Percentiles rank a stretch among this genome's conserved stretches.
Conservation (phyloP, 2,113 vertebrate species). For the Mionectes macconnelli region DNA sequence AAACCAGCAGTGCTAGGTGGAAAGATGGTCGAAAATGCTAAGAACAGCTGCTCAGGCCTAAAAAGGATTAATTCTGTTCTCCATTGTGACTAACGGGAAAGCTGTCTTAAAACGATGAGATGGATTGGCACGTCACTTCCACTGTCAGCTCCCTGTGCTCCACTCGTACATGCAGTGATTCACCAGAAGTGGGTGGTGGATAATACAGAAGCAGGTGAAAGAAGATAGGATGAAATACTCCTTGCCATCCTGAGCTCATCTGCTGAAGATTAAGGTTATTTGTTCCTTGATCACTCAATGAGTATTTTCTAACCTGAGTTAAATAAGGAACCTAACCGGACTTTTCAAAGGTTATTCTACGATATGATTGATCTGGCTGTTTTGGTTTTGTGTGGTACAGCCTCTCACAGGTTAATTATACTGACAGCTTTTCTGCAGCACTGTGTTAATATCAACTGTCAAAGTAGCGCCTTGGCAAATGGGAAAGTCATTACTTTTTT, state of each 20-base stretch:
- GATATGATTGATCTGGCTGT: background rate
- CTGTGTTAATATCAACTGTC: background rate
- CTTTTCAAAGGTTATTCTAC: background rate
- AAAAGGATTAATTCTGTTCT: slow-evolving; percentile 7
- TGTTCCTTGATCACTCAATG: background rate
- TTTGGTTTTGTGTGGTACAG: background rate
- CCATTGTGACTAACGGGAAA: slow-evolving; percentile 38
- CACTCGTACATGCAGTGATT: slow-evolving; percentile 52
- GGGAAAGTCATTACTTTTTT: background rate
- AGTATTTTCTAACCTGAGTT: background rate
- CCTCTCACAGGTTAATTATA: background rate
- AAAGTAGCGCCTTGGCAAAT: background rate
- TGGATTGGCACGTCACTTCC: slow-evolving; percentile 33
- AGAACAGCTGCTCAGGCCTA: background rate
- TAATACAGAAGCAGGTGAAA: background rate
- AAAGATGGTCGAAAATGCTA: background rate
- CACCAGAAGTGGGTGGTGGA: slow-evolving; percentile 62
- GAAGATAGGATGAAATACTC: background rate
- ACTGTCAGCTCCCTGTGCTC: slow-evolving; percentile 28
- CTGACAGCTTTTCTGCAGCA: background rate
- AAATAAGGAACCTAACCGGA: background rate
- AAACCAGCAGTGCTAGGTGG: background rate
- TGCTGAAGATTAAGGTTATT: background rate
- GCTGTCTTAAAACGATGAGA: background rate
- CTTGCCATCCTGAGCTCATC: background rate